Conservation (phyloP, 2,113 vertebrate genomes). For the Pterocles burchelli region DNA sequence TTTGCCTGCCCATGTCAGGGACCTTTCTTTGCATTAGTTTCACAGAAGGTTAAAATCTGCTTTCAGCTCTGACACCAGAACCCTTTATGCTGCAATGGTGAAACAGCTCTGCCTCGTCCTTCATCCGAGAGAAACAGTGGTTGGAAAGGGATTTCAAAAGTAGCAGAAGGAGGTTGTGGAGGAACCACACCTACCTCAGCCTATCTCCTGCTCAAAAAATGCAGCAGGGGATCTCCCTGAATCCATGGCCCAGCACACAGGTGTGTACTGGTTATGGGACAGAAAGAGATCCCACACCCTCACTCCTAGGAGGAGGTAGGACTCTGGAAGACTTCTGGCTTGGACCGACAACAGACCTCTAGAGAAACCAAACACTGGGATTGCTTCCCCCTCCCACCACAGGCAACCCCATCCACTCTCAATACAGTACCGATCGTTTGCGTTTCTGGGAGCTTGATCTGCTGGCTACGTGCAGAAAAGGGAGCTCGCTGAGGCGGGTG, state of each 20-base stretch:
- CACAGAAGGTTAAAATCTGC: neutral
- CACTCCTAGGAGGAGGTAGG: neutral
- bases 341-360: neutral
- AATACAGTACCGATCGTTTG: constrained; percentile 12
- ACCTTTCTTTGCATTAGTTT: neutral
- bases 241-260: fast-evolving
- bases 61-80: neutral
- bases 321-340: neutral
- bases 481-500: neutral
- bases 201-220: neutral
- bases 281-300: neutral
- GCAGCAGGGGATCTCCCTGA: neutral
- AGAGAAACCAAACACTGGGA: neutral
- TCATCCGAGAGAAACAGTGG: neutral
- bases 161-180: neutral
- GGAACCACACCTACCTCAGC: neutral
- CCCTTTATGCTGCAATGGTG: neutral
- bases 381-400: neutral
- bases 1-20: neutral
- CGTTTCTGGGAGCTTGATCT: constrained; percentile 23
- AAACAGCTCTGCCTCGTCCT: neutral
- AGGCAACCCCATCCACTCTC: fast-evolving
- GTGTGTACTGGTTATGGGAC: neutral
- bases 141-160: neutral
- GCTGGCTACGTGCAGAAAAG: neutral